Conservation (phyloP, 2,113 vertebrate species). For the Labrus mixtus region DNA sequence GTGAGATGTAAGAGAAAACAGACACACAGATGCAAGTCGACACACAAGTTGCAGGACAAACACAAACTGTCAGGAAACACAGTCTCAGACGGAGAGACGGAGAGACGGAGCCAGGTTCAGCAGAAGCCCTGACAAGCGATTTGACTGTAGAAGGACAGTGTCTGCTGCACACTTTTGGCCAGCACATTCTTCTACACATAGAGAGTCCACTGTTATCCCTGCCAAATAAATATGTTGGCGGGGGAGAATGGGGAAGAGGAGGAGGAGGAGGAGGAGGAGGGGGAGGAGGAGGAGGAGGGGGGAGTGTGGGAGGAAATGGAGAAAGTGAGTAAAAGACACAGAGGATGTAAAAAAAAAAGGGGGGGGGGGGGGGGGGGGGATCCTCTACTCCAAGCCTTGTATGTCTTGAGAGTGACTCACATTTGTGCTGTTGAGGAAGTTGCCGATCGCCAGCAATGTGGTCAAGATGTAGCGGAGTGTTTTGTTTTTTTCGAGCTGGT, state of each 20-base stretch:
- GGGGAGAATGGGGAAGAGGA: neutral
- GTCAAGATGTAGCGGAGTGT: constrained; percentile 94
- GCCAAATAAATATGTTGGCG: constrained; percentile 62
- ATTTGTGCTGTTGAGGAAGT: constrained; percentile 97
- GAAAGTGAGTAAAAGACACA: constrained; percentile 29
- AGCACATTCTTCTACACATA: constrained; percentile 67
- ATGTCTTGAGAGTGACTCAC: constrained; percentile 83
- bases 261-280: neutral
- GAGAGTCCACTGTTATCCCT: constrained; percentile 53
- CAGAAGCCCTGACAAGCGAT: constrained; percentile 29
- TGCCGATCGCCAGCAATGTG: constrained; percentile 94
- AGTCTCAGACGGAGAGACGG: constrained; percentile 26
- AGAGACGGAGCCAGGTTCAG: constrained; percentile 39
- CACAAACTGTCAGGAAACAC: constrained; percentile 20
- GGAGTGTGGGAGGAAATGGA: constrained; percentile 28
- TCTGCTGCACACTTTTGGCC: constrained; percentile 51
- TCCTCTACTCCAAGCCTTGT: neutral
- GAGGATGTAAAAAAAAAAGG: no score
- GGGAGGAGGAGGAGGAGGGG: constrained; percentile 9
- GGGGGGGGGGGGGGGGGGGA: no score
- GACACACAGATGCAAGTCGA: constrained; percentile 28
- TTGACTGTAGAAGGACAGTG: constrained; percentile 57
- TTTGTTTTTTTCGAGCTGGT: constrained; percentile 96
- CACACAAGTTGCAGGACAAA: constrained; percentile 18
- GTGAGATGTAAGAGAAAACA: constrained; percentile 8